Base-by-base conservation (phyloP, 1,140 invertebrate genomes). In the Hetaerina americana region DNA sequence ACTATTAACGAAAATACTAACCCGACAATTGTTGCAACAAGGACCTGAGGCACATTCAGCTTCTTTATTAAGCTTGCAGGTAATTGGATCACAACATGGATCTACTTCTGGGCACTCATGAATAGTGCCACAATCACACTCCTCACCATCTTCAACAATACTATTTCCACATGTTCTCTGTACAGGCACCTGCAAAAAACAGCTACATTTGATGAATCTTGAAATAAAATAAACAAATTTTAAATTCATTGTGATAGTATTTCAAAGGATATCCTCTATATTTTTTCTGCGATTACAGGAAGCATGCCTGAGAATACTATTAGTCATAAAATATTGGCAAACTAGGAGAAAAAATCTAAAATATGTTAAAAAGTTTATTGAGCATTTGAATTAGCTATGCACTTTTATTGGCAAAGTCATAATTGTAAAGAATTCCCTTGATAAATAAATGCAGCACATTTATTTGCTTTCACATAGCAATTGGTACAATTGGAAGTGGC, bases 1-100 rank as follows among this genome's bases (percentile, higher is more conserved):
- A n/a, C n/a, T n/a, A n/a, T n/a, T n/a, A n/a, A n/a, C n/a, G 22
- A 25, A 24, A 5, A 31, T 25, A 73, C 83, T 84, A 85, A 96
- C 94, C 83, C 90, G 90, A 80, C 94, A 97, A 75, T 93, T 87
- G 75, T 91, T 89, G 81, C 96, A 98, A 83, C 96, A 98, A 26
- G 91, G 90, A 6, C 95, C 95, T 18, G 87, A 87, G 28, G 94
- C 93, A 81, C 96, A 98, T 82, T 96, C 89, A 0, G 96, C 89
- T 80, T 96, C 95, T 69, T 89, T 89, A 69, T 88, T 93, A 26
- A 98, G 86, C 73, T 95, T 92, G 82, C 96, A 98, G 24, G 95
- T 97, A 78, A 94, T 91, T 70, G 94, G 92, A 82, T 98, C 95
- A 83, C 96, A 98, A 82, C 96, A 98, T 0, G 93, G 93, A 83